Base-by-base conservation (phyloP, 2,888 invertebrate genomes). In the Blera fallax region DNA sequence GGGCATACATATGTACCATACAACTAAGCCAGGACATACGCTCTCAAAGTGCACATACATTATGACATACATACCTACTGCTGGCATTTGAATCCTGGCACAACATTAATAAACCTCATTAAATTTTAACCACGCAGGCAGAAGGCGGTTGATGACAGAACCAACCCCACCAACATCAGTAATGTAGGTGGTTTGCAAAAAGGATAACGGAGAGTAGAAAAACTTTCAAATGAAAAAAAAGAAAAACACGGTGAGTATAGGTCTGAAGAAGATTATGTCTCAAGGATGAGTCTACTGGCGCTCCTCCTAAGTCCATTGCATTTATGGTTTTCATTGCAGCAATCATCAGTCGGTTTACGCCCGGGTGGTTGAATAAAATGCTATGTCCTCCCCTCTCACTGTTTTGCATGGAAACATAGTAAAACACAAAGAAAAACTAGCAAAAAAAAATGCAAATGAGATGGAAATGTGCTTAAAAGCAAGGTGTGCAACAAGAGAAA, bases 81-180 rank as follows among this genome's bases (percentile, higher is more conserved):
- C 43, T 62, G 74, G 29, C 43, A 65, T 73, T 80, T 34, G 67
- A 54, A 65, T 70, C 58, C 58, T 64, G 64, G 64, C 67, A 70
- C 76, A 80, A 70, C 70, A 80, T 85, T 85, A 85, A 85, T 80
- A 85, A 85, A 80, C 84, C 80, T 85, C 80, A 85, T 85, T 85
- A 85, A 85, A 85, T 54, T 70, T 72, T 80, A 52, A 80, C 80
- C 80, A 80, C 65, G 84, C 76, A 24, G 45, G 62, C 43, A 45
- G 45, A 6, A 34, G 40, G 37, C 24, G 60, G 10, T 10, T 11
- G 43, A 32, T 37, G 11, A 11, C 24, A 58, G 21, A 56, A 72
- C 8, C 21, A 29, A 14, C 18, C 48, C 4, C n/a, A 43, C 16
- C 18, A 45, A 27, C n/a, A 52, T 54, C 74, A 64, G 14, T 54